Conservation (phyloP, 2,888 invertebrate genomes). For the Lithophane leautieri region DNA sequence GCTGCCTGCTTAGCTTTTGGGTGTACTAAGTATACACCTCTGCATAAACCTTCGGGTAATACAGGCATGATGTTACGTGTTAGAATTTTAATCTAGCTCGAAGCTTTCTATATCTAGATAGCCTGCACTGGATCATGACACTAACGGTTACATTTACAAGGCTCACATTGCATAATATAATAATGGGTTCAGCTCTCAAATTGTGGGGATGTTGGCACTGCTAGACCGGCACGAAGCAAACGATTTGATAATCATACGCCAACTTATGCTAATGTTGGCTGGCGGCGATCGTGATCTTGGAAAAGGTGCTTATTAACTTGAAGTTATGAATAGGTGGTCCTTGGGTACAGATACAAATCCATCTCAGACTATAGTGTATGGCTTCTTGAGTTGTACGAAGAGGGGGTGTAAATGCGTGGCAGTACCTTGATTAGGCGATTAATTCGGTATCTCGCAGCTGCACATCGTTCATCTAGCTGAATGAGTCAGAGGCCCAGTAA, state of each 20-base stretch:
- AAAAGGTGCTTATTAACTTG: constrained; percentile 20
- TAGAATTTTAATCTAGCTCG: neutral
- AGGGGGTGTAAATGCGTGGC: too few relatives aligned
- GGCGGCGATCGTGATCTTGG: constrained; percentile 54
- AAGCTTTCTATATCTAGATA: constrained; percentile 5
- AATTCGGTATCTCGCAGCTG: neutral
- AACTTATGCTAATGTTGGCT: constrained; percentile 43
- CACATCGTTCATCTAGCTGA: neutral
- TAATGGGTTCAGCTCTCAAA: constrained; percentile 52
- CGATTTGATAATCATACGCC: constrained; percentile 48
- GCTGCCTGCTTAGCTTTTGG: neutral
- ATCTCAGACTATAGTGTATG: neutral
- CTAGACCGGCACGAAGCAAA: constrained; percentile 31
- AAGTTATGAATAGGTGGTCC: constrained; percentile 22
- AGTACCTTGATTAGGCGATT: neutral
- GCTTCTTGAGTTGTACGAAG: neutral
- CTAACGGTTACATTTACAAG: constrained; percentile 43
- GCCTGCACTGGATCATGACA: constrained; percentile 14
- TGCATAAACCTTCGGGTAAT: neutral
- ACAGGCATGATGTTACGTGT: too few relatives aligned
- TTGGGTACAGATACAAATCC: neutral
- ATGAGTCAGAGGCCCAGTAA: neutral
- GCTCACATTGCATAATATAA: constrained; percentile 57
- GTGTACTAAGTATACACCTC: neutral
- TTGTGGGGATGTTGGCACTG: constrained; percentile 35